Evolutionary conservation across 2,797 vertebrate species (phyloP).

Genomic region (Lophius americanus): DNA sequence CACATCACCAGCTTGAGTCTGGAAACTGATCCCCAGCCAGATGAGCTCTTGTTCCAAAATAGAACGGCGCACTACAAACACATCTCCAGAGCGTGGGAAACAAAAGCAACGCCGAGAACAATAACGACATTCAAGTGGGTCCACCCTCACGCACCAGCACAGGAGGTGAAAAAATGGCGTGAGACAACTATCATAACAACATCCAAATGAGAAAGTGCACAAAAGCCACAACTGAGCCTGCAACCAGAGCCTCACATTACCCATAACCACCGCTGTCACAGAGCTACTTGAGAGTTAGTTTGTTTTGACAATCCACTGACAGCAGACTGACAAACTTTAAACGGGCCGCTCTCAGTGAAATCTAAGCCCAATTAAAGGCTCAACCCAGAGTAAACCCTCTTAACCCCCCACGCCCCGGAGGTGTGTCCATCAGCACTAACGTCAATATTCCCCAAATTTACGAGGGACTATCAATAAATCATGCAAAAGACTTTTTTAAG

Average conservation of each 20-base stretch:
- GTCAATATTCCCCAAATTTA: too few species aligned
- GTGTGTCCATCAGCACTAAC: too few species aligned
- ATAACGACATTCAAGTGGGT: background rate
- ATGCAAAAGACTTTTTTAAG: too few species aligned
- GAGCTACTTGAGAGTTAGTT: conserved; percentile 9
- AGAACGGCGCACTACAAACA: conserved; percentile 3
- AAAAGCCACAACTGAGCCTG: conserved; percentile 26
- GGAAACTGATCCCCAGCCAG: conserved; percentile 36
- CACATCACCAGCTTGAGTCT: conserved; percentile 41
- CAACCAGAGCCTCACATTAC: conserved; percentile 16
- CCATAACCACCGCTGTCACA: conserved; percentile 7
- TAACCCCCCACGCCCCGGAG: too few species aligned
- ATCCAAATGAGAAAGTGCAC: conserved; percentile 25
- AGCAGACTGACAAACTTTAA: conserved; percentile 4
- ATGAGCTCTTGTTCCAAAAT: conserved; percentile 33
- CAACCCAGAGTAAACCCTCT: too few species aligned
- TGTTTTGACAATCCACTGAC: conserved; percentile 17
- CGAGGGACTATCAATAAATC: too few species aligned
- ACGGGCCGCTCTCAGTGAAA: conserved; percentile 5
- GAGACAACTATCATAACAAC: conserved; percentile 18
- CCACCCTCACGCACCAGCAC: background rate
- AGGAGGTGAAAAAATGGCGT: conserved; percentile 24
- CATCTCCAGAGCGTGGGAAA: conserved; percentile 35
- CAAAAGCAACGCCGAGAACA: conserved; percentile 21
- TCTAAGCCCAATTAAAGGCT: conserved; percentile 3